Base-by-base conservation (phyloP, 2,888 invertebrate species). In the Caenorhabditis sinica region DNA sequence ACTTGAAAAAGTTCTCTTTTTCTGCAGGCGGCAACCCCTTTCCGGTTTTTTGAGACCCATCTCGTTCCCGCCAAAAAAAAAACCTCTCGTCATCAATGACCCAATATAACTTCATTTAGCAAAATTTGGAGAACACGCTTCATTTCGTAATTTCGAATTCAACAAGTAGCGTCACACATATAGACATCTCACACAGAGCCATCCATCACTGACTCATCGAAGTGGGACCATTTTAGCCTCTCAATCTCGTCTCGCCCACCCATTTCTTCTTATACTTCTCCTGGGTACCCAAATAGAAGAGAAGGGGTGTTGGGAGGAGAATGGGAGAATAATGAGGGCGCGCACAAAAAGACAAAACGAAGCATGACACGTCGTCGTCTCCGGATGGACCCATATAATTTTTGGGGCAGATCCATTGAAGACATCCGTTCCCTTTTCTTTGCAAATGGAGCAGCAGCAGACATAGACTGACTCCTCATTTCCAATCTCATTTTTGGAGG, bases 241-340 rank as follows among this genome's bases (percentile, higher is more conserved):
- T 60, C 80, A 71, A 72, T 80, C 71, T 72, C 71, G 66, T 73
- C 66, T 72, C 80, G 72, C 80, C 80, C 80, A 80, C 80, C 63
- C 79, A 53, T 45, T 79, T 72, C 61, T 20, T 33, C 61, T 69
- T 36, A 56, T n/a, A n/a, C n/a, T n/a, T n/a, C n/a, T n/a, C n/a
- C 66, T 56, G 45, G 33, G n/a, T n/a, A 43, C 61, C 73, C 25
- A 63, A 74, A n/a, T 40, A 28, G 56, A n/a, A n/a, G 30, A 43
- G 43, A 15, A 51, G 73, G 43, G 56, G 43, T 43, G 56, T 40
- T 53, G 30, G 6, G 30, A 60, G 75, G 43, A 56, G 40, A 30
- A 56, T 51, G 53, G 53, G 28, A 40, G 36, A 60, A 63, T 51
- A 68, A 45, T 45, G 43, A 25, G 40, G 63, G 33, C n/a, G 36